Percentiles rank a stretch among this genome's conserved stretches.
Conservation (phyloP, 2,888 invertebrate species). For the Eupithecia abbreviata region DNA sequence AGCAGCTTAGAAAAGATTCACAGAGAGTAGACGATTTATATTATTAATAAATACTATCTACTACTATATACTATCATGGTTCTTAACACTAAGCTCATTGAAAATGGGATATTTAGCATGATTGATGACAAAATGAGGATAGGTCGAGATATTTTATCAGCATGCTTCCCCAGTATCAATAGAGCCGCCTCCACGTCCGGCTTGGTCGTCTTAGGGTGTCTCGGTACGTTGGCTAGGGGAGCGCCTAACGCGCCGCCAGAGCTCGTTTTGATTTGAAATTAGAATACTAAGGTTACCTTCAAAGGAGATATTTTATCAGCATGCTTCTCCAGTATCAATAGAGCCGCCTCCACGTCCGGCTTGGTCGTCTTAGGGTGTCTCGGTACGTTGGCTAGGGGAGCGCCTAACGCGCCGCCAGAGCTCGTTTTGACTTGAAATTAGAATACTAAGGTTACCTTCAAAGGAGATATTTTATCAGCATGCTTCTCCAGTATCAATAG, state of each 20-base stretch:
- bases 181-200: constrained; percentile 92
- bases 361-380: constrained; percentile 85
- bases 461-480: constrained; percentile 92
- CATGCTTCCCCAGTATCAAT: too few species aligned
- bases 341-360: constrained; percentile 91
- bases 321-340: constrained; percentile 91
- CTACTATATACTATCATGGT: too few species aligned
- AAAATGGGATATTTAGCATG: too few species aligned
- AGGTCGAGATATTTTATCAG: too few species aligned
- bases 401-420: constrained; percentile 60
- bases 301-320: constrained; percentile 93
- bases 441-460: constrained; percentile 81
- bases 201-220: constrained; percentile 85
- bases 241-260: constrained; percentile 64
- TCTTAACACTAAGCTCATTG: too few species aligned
- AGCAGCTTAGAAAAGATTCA: too few species aligned
- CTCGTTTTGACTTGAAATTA: constrained; percentile 71
- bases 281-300: constrained; percentile 77
- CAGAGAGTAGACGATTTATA: too few species aligned
- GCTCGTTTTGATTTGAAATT: constrained; percentile 62
- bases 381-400: constrained; percentile 75
- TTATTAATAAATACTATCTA: too few species aligned
- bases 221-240: constrained; percentile 73
- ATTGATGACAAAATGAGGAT: too few species aligned
- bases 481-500: constrained; percentile 92